Percentiles rank a stretch among this genome's conserved stretches.
phyloP scores from a whole-genome alignment of 2,888 invertebrate genomes.

The Amitus sp. region DNA sequence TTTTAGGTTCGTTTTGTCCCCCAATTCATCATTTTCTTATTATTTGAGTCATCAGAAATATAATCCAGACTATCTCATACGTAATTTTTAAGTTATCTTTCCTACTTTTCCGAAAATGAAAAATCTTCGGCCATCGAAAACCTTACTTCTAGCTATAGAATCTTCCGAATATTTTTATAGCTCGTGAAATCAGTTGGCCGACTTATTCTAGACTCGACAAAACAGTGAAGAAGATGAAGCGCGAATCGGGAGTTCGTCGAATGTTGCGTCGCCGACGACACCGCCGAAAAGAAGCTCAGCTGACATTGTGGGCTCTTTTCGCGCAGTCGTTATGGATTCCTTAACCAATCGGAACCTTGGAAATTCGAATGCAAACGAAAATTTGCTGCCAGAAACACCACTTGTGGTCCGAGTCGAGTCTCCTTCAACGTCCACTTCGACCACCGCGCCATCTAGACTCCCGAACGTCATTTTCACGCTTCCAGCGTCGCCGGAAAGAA shows the following conservation, averaged over 20 bases:
- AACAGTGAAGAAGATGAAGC: conserved; percentile 49
- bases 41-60: too few relatives aligned
- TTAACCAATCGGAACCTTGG: conserved; percentile 21
- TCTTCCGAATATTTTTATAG: too few relatives aligned
- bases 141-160: too few relatives aligned
- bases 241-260: conserved; percentile 45
- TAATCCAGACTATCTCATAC: too few relatives aligned
- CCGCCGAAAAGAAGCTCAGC: conserved; percentile 26
- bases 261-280: conserved; percentile 47
- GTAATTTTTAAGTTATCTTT: too few relatives aligned
- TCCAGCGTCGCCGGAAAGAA: conserved; percentile 53
- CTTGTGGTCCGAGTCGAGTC: conserved; percentile 18
- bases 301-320: conserved; percentile 32
- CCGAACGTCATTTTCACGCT: conserved; percentile 51
- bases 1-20: too few relatives aligned
- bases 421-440: conserved; percentile 30
- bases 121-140: too few relatives aligned
- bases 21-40: too few relatives aligned
- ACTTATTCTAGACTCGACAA: conserved; percentile 61
- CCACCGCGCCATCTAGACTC: conserved; percentile 41
- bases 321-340: conserved; percentile 29
- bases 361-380: conserved; percentile 15
- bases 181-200: too few relatives aligned
- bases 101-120: too few relatives aligned
- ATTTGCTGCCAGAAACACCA: conserved; percentile 16